Conservation (phyloP, 2,113 vertebrate species). For the Capreolus pygargus region DNA sequence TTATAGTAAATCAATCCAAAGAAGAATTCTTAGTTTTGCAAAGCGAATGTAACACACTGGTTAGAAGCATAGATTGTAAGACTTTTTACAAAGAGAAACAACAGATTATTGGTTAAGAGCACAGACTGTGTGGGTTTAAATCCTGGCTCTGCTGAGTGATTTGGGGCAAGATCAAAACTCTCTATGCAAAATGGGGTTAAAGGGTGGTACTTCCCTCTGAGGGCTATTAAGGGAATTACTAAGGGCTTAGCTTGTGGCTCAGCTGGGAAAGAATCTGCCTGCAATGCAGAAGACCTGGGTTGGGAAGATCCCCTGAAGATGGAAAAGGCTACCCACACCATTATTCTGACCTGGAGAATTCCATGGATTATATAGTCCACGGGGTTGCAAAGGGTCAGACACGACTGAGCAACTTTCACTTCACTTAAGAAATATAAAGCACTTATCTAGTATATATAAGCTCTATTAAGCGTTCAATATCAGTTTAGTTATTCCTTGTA, state of each 20-base stretch:
- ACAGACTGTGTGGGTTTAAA: not conserved
- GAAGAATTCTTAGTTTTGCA: not conserved
- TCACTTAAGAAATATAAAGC: not conserved
- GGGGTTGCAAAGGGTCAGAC: not conserved
- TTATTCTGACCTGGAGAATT: not conserved
- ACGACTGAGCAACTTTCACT: not conserved
- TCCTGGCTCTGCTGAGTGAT: not conserved
- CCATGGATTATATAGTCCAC: not conserved
- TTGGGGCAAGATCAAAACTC: not conserved
- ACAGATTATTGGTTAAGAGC: not conserved
- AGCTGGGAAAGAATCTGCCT: not conserved
- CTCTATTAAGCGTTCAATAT: not conserved
- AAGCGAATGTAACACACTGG: not conserved
- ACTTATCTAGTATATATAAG: not conserved
- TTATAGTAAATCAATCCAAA: not conserved
- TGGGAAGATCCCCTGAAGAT: not conserved
- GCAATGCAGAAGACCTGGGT: not conserved
- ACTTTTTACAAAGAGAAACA: not conserved
- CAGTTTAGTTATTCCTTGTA: not conserved
- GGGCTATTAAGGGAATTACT: not conserved
- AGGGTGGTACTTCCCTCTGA: not conserved
- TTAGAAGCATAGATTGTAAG: not conserved
- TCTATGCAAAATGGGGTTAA: not conserved
- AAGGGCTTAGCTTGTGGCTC: not conserved
- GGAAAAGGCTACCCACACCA: not conserved